Percentiles rank a stretch among this genome's conserved stretches.
These are phyloP conservation scores for Lasioglossum vierecki DNA, from an alignment of 2,888 invertebrate species.

Conservation along the genomic window DNA sequence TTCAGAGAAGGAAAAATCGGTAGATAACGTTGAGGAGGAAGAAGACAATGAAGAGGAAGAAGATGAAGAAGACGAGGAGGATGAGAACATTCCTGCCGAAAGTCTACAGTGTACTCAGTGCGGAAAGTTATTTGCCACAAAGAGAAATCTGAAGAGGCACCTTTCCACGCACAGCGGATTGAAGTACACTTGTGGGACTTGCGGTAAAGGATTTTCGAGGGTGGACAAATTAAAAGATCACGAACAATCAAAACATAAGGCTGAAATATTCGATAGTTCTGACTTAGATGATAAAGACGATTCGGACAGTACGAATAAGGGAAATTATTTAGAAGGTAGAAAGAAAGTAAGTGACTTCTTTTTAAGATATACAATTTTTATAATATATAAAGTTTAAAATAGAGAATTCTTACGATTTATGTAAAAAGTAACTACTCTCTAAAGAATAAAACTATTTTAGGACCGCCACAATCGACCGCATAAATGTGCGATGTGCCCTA, in stretches of 20 bases:
- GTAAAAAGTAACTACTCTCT: not conserved
- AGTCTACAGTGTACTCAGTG: conserved; percentile 80
- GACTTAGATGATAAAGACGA: conserved; percentile 76
- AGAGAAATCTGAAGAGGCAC: conserved; percentile 79
- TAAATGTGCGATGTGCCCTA: conserved; percentile 78
- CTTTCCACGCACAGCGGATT: conserved; percentile 80
- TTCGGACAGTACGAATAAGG: conserved; percentile 73
- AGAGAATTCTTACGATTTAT: not conserved
- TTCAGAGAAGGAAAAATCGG: conserved; percentile 39
- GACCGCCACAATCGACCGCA: conserved; percentile 77
- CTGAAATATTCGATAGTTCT: conserved; percentile 75
- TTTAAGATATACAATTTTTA: not conserved
- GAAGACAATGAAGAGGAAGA: conserved; percentile 68
- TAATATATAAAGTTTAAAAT: not conserved
- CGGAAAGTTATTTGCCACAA: conserved; percentile 79
- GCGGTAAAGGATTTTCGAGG: conserved; percentile 79
- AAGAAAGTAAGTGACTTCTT: conserved; percentile 73
- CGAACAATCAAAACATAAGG: conserved; percentile 79
- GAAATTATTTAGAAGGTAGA: conserved; percentile 63
- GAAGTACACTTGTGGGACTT: conserved; percentile 77
- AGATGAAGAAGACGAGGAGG: conserved; percentile 67
- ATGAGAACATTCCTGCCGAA: conserved; percentile 73
- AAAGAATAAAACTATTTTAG: conserved; percentile 60
- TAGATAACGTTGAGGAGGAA: conserved; percentile 59
- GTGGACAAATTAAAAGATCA: conserved; percentile 80